These are phyloP conservation scores for Noctua pronuba DNA, from an alignment of 2,888 invertebrate genomes.

Conservation along the genomic window DNA sequence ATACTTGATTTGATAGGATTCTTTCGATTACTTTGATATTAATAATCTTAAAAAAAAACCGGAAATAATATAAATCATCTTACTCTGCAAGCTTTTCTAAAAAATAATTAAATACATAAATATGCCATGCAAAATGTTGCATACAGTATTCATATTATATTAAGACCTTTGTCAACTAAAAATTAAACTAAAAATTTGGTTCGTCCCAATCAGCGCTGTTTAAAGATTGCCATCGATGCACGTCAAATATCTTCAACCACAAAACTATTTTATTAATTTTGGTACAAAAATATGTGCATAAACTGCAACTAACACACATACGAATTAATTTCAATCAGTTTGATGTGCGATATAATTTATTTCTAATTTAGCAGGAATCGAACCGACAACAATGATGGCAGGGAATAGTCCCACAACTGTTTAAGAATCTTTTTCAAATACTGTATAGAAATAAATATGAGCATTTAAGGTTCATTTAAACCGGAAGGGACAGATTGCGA, in stretches of 20 bases:
- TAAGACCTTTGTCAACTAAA: neutral
- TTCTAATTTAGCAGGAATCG: neutral
- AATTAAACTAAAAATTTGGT: neutral
- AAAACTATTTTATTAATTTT: neutral
- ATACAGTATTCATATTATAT: neutral
- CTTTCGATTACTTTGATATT: neutral
- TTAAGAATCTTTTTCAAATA: neutral
- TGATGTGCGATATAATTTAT: neutral
- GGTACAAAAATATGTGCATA: no score
- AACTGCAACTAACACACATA: neutral
- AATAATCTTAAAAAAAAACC: neutral
- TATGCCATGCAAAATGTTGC: neutral
- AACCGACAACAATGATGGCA: neutral
- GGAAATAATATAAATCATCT: neutral
- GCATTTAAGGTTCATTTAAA: neutral
- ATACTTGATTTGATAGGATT: constrained; percentile 15
- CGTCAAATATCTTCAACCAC: neutral
- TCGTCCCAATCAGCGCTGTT: neutral
- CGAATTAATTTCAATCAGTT: neutral
- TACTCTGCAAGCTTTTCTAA: neutral
- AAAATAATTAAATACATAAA: neutral
- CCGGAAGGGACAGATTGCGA: neutral
- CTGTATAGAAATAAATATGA: neutral
- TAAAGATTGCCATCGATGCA: neutral
- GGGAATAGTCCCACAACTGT: no score